Conservation (phyloP, 2,888 invertebrate species). For the Podabrus alpinus region DNA sequence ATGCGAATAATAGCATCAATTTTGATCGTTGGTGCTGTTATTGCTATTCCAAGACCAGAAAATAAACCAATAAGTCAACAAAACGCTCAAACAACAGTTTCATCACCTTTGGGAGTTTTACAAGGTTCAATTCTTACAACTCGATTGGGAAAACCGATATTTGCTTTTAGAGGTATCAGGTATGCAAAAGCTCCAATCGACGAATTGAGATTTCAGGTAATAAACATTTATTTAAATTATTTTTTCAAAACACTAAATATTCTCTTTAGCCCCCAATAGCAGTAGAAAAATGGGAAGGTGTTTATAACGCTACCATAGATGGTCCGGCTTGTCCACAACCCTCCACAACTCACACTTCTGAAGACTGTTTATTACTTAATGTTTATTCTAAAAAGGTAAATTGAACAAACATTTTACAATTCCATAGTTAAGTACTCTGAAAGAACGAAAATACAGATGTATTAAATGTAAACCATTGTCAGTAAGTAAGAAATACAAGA, state of each 20-base stretch:
- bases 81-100: conserved; percentile 32
- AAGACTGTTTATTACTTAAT: conserved; percentile 69
- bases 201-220: conserved; percentile 52
- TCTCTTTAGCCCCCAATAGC: conserved; percentile 48
- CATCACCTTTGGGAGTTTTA: conserved; percentile 37
- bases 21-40: conserved; percentile 24
- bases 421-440: background rate
- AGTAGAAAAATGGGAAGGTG: conserved; percentile 47
- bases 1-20: conserved; percentile 11
- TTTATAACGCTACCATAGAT: conserved; percentile 49
- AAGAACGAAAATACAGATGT: conserved; percentile 6
- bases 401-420: background rate
- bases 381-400: conserved; percentile 61
- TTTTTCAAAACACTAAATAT: background rate
- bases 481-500: background rate
- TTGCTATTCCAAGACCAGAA: conserved; percentile 30
- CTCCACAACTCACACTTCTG: conserved; percentile 53
- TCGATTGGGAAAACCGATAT: conserved; percentile 39
- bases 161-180: conserved; percentile 39
- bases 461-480: conserved; percentile 16
- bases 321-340: conserved; percentile 52
- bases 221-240: background rate
- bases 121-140: conserved; percentile 39
- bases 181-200: conserved; percentile 46
- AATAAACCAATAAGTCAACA: conserved; percentile 36